phyloP scores from a whole-genome alignment of 2,113 vertebrate species.

The Girardinichthys multiradiatus region DNA sequence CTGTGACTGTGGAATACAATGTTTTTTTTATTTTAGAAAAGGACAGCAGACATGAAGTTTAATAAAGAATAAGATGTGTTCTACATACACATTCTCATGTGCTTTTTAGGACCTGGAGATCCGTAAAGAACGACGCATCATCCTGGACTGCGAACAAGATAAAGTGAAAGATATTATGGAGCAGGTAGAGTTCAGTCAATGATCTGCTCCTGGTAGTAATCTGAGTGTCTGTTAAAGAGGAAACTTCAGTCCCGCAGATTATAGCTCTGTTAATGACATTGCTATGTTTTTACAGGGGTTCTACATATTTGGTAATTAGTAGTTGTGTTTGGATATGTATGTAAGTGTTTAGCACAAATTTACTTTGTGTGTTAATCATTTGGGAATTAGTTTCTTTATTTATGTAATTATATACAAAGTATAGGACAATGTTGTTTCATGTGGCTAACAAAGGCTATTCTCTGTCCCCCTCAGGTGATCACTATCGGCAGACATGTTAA shows the following conservation, averaged over 20 bases:
- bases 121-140: constrained; percentile 93
- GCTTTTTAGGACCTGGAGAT: constrained; percentile 87
- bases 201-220: not conserved
- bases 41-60: not conserved
- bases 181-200: constrained; percentile 80
- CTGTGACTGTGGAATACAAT: not conserved
- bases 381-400: too few species aligned
- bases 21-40: not conserved
- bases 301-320: too few species aligned
- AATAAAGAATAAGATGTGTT: not conserved
- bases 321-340: too few species aligned
- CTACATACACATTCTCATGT: not conserved
- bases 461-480: constrained; percentile 85
- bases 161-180: constrained; percentile 98
- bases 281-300: not conserved
- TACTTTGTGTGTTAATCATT: too few species aligned
- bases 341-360: not conserved
- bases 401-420: not conserved
- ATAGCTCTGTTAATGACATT: not conserved
- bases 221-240: not conserved
- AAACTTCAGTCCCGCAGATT: not conserved
- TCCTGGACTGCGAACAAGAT: constrained; percentile 96
- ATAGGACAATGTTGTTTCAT: not conserved
- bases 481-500: constrained; percentile 97
- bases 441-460: not conserved